A percentile compares a stretch with the other conserved stretches of the same genome.
These are phyloP conservation scores for Caenorhabditis drosophilae DNA, from an alignment of 2,888 invertebrate genomes.

Conservation along the genomic window DNA sequence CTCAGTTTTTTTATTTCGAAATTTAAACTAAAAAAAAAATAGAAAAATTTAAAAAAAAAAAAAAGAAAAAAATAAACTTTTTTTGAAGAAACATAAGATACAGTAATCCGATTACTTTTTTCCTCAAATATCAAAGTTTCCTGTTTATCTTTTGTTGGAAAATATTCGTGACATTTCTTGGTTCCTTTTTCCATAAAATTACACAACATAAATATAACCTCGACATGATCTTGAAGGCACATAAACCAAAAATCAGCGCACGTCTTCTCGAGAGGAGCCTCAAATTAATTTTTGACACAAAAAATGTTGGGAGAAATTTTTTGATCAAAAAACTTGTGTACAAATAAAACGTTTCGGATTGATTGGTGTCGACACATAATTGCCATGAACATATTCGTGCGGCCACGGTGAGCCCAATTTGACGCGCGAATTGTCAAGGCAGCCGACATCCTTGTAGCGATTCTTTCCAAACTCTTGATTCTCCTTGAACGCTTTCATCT, in stretches of 20 bases:
- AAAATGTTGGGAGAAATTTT: not conserved
- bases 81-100: conserved; percentile 13
- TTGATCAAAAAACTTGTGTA: conserved; percentile 27
- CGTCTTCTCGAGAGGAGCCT: conserved; percentile 49
- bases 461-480: conserved; percentile 30
- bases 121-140: conserved; percentile 27
- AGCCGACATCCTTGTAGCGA: conserved; percentile 48
- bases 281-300: not conserved
- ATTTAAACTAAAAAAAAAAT: no score
- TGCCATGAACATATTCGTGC: conserved; percentile 49
- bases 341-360: conserved; percentile 46
- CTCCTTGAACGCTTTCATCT: conserved; percentile 40
- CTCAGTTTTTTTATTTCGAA: conserved; percentile 10
- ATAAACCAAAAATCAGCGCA: conserved; percentile 48
- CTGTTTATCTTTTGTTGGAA: conserved; percentile 24
- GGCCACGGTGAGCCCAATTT: conserved; percentile 28
- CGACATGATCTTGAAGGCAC: conserved; percentile 41
- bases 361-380: conserved; percentile 41
- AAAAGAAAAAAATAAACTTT: no score
- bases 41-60: no score
- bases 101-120: conserved; percentile 19
- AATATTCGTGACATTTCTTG: conserved; percentile 43
- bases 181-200: conserved; percentile 42
- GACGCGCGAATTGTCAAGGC: conserved; percentile 43
- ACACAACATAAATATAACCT: conserved; percentile 47